Evolutionary conservation across 2,113 vertebrate genomes (phyloP).

Genomic region (Rissa tridactyla): DNA sequence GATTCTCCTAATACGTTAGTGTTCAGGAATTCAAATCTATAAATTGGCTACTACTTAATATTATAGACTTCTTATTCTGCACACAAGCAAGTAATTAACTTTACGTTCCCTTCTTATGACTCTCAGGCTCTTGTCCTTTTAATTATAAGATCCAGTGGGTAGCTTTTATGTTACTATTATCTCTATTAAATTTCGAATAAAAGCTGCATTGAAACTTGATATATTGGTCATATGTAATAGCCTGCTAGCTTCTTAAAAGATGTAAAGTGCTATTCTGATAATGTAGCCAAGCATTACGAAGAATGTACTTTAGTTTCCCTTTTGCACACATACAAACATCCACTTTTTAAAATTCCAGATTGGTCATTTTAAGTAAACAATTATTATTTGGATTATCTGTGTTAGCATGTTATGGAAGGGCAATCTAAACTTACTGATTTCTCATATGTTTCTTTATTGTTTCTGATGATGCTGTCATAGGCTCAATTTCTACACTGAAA

Average conservation of each 20-base stretch:
- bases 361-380: neutral
- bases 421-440: neutral
- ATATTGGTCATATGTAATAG: slow-evolving; percentile 22
- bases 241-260: neutral
- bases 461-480: neutral
- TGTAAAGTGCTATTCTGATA: neutral
- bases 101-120: neutral
- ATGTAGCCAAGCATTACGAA: neutral
- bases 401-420: neutral
- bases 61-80: slow-evolving; percentile 16
- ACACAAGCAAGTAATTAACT: slow-evolving; percentile 26
- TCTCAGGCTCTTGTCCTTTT: slow-evolving; percentile 28
- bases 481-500: neutral
- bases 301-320: neutral
- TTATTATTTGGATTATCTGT: neutral
- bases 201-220: slow-evolving; percentile 29
- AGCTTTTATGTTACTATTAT: slow-evolving; percentile 20
- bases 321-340: neutral
- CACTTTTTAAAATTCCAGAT: neutral
- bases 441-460: neutral
- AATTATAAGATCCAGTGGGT: slow-evolving; percentile 18
- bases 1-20: neutral
- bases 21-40: slow-evolving; percentile 14
- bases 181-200: slow-evolving; percentile 2
- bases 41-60: slow-evolving; percentile 12